These are phyloP conservation scores for Alitta virens DNA, from an alignment of 2,888 invertebrate species.

Conservation along the genomic window DNA sequence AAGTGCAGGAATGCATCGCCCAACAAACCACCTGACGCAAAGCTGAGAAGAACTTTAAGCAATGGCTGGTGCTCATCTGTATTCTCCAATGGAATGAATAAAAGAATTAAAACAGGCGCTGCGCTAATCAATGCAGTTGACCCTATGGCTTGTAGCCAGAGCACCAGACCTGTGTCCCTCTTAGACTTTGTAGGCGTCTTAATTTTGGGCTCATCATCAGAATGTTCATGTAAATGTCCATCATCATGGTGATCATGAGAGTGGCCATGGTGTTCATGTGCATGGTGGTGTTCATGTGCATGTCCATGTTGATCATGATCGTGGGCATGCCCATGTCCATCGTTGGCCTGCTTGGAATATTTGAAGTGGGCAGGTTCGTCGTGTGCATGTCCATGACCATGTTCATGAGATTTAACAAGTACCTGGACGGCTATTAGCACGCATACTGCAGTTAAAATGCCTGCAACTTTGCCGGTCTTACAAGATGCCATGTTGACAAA, in stretches of 20 bases:
- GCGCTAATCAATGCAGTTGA: conserved; percentile 92
- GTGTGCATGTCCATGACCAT: conserved; percentile 21
- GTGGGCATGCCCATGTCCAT: conserved; percentile 3
- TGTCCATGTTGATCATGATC: background rate
- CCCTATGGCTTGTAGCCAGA: conserved; percentile 80
- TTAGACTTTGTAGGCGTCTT: conserved; percentile 9
- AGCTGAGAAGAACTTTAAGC: conserved; percentile 70
- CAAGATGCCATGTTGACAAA: too few species aligned
- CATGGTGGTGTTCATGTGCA: conserved; percentile 29
- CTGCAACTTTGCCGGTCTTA: too few species aligned
- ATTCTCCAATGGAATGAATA: conserved; percentile 83
- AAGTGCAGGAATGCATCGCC: conserved; percentile 98
- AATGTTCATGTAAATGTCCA: conserved; percentile 28
- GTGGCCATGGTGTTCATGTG: conserved; percentile 36
- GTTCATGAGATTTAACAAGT: background rate
- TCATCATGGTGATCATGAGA: conserved; percentile 58
- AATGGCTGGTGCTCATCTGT: conserved; percentile 76
- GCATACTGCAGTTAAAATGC: too few species aligned
- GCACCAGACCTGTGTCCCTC: conserved; percentile 43
- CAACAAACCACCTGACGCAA: conserved; percentile 71
- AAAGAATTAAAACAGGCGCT: conserved; percentile 89
- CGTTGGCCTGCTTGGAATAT: conserved; percentile 75
- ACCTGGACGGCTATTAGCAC: background rate
- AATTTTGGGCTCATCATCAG: conserved; percentile 15
- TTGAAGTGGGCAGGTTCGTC: conserved; percentile 70